These are phyloP conservation scores for Gonioctena quinquepunctata DNA, from an alignment of 1,140 invertebrate genomes.

Conservation along the genomic window DNA sequence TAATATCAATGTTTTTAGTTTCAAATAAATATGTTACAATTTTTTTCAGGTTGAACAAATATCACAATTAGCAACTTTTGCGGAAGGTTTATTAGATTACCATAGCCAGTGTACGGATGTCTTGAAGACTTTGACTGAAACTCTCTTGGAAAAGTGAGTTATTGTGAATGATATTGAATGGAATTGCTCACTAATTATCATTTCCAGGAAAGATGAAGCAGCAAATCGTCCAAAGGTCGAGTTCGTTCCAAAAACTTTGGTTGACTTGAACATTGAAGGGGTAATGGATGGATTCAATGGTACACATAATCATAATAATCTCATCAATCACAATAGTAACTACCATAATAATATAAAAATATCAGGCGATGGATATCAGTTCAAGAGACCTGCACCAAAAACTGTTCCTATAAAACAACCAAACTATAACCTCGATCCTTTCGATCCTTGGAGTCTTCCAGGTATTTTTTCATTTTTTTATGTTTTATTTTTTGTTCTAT, in stretches of 20 bases:
- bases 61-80: slow-evolving; percentile 92
- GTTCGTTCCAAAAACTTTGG: slow-evolving; percentile 90
- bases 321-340: slow-evolving; percentile 34
- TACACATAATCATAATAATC: slow-evolving; percentile 48
- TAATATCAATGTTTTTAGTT: too few relatives aligned
- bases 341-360: slow-evolving; percentile 29
- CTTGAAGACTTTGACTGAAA: slow-evolving; percentile 81
- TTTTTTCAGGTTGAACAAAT: slow-evolving; percentile 89
- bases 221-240: slow-evolving; percentile 84
- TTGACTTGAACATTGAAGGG: slow-evolving; percentile 83
- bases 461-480: slow-evolving; percentile 51
- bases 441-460: slow-evolving; percentile 51
- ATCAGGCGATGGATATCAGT: slow-evolving; percentile 30
- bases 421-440: slow-evolving; percentile 44
- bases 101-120: slow-evolving; percentile 95
- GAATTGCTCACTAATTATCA: not conserved
- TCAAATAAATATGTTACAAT: too few relatives aligned
- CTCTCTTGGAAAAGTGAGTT: slow-evolving; percentile 85
- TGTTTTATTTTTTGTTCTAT: slow-evolving; percentile 24
- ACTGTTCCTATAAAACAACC: slow-evolving; percentile 44
- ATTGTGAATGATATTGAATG: too few relatives aligned
- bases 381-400: slow-evolving; percentile 43
- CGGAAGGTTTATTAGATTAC: slow-evolving; percentile 93
- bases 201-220: slow-evolving; percentile 84
- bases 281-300: slow-evolving; percentile 59